Evolutionary conservation across 2,113 vertebrate genomes (phyloP).

Genomic region (Gila orcuttii): DNA sequence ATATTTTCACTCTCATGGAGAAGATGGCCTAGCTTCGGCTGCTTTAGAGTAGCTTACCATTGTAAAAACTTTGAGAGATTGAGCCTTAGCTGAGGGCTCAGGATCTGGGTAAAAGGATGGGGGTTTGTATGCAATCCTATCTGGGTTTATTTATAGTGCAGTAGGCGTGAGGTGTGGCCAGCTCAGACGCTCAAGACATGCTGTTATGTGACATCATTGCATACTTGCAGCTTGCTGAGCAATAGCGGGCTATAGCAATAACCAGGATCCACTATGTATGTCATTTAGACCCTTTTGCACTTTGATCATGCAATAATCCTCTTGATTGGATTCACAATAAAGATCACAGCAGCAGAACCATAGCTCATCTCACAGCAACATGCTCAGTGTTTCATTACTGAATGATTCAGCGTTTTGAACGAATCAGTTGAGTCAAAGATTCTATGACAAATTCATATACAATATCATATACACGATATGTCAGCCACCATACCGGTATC

Average conservation of each 20-base stretch:
- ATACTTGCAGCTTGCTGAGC: constrained; percentile 48
- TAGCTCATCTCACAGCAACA: too few species aligned
- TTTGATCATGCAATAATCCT: background rate
- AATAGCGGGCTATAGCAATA: background rate
- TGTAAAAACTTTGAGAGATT: constrained; percentile 49
- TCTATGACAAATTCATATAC: too few species aligned
- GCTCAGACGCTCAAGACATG: constrained; percentile 50
- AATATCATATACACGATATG: too few species aligned
- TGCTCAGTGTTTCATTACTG: too few species aligned
- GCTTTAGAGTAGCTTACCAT: constrained; percentile 44
- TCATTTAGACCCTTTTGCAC: background rate
- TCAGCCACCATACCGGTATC: too few species aligned
- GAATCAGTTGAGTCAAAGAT: too few species aligned
- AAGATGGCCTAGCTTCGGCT: background rate
- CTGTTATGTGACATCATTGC: constrained; percentile 57
- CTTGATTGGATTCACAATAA: background rate
- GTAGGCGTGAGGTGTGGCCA: constrained; percentile 49
- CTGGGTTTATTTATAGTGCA: constrained; percentile 61
- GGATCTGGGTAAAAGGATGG: constrained; percentile 26
- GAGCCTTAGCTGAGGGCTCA: constrained; percentile 10
- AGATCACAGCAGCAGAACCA: too few species aligned
- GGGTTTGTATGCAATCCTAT: constrained; percentile 57
- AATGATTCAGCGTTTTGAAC: too few species aligned
- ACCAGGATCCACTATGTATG: background rate
- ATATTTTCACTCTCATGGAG: background rate